Evolutionary conservation across 2,888 invertebrate species (phyloP), one percentile per base, ranked within the genome.

Genomic region (Schizotus pectinicornis): DNA sequence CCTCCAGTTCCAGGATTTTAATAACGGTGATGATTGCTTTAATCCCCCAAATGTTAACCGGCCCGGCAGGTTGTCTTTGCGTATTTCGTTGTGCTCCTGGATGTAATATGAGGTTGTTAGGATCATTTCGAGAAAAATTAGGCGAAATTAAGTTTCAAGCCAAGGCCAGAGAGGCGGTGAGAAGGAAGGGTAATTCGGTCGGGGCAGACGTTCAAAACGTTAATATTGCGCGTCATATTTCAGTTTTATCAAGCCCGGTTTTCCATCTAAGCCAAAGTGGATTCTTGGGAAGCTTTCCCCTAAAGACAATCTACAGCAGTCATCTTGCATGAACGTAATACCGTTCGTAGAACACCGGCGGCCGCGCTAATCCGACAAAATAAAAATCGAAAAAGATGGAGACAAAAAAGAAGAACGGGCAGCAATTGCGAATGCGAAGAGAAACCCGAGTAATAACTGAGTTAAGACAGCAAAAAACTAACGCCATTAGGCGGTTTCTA

Each of bases 191-290:
- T 38, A 43, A 51, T 12, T 42, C 12, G 11, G 9, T n/a, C 11
- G 9, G 7, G 50, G 38, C 9, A 45, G 39, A 48, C 45, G 45
- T 50, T 56, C 34, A 53, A 22, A 22, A 53, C 41, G 30, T 49
- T 59, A 39, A 58, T 58, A 58, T 53, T 53, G 48, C 30, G 52
- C 37, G 50, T 59, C 53, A 54, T 54, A 59, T 59, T 54, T 59
- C 54, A 59, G 46, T 38, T 58, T 58, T 49, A 57, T 57, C 47
- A 7, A 31, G 43, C 35, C 30, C 39, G 43, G 37, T 52, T 52
- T 48, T 47, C 33, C 55, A 35, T 41, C 31, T 39, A n/a, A 39
- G 34, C 37, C 42, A 45, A 57, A 57, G 57, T 53, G 52, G 52
- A 52, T 57, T 52, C 42, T 38, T 42, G 41, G 30, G 36, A 36